Conservation (phyloP, 2,888 invertebrate genomes). For the Ophion slaviceki region DNA sequence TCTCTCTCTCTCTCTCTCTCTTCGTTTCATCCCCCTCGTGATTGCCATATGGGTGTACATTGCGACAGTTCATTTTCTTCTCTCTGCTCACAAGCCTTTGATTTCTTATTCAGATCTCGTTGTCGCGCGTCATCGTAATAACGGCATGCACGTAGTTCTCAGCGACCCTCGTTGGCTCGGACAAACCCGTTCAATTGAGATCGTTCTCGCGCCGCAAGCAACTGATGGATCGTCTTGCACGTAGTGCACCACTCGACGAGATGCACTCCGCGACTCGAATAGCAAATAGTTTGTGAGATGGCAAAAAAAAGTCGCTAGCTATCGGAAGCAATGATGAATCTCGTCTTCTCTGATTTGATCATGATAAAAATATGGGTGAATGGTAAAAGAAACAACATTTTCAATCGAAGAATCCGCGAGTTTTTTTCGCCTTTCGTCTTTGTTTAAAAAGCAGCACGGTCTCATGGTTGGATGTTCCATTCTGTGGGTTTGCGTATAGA, state of each 20-base stretch:
- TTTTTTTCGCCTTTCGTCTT: too few species aligned
- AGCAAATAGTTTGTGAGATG: neutral
- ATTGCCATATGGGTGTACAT: neutral
- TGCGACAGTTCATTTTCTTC: constrained; percentile 27
- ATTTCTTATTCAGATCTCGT: constrained; percentile 77
- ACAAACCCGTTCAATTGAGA: constrained; percentile 82
- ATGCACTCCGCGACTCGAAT: constrained; percentile 2
- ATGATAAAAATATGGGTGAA: neutral
- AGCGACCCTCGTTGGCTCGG: constrained; percentile 77
- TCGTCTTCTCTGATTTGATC: neutral
- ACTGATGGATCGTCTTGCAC: neutral
- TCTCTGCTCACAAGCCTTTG: constrained; percentile 60
- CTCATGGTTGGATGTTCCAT: too few species aligned
- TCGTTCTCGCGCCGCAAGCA: constrained; percentile 65
- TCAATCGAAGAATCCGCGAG: neutral
- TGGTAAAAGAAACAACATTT: neutral
- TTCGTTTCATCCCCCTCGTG: constrained; percentile 56
- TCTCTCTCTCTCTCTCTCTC: constrained; percentile 13
- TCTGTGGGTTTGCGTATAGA: too few species aligned
- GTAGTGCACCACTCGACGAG: neutral
- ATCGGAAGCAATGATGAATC: neutral
- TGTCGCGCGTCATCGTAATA: constrained; percentile 66
- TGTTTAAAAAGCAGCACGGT: too few species aligned
- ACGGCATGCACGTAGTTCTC: constrained; percentile 52
- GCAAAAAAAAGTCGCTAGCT: neutral